Evolutionary conservation across 2,888 invertebrate genomes (phyloP), one percentile per base, ranked within the genome.

Genomic region (Eumacrocentrus americanus): DNA sequence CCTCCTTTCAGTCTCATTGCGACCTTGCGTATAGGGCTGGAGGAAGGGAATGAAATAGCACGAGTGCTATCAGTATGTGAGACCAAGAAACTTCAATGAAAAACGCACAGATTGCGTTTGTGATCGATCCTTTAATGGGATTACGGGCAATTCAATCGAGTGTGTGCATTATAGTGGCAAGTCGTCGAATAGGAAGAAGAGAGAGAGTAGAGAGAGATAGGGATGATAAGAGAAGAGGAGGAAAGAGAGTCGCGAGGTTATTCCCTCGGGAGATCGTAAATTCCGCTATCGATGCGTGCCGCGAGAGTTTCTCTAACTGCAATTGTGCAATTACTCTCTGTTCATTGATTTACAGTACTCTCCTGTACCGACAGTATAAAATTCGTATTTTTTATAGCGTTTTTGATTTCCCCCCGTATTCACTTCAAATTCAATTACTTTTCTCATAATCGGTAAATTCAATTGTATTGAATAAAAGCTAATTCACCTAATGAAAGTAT

Each of bases 291-390:
- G 46, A 25, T 12, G 20, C n/a, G 18, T n/a, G 25, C 14, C 7
- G 12, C 14, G n/a, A 46, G 25, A 46, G 14, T 46, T 46, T 46
- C 23, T 22, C 46, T 4, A 23, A 46, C n/a, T 46, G 23, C 46
- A 46, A 46, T 25, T 25, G 46, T 23, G 23, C 46, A 29, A 53
- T 53, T 53, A 53, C 11, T 40, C 18, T 14, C 25, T 42, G n/a
- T 25, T 42, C 20, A 53, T 53, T 42, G 53, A 53, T 53, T 40
- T 42, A 38, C 14, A 42, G 4, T 14, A 18, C 14, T 29, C 18
- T 25, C 5, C 2, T 35, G 35, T 18, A 22, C 1, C 7, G 7
- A 5, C 3, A 40, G 16, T 40, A 14, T 40, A 12, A 11, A 16
- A 14, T 12, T 14, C 2, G 16, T 40, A 35, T 40, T 40, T 40